Percentiles rank a stretch among this genome's conserved stretches.
phyloP scores from a whole-genome alignment of 2,888 invertebrate species.

The Plutella xylostella region DNA sequence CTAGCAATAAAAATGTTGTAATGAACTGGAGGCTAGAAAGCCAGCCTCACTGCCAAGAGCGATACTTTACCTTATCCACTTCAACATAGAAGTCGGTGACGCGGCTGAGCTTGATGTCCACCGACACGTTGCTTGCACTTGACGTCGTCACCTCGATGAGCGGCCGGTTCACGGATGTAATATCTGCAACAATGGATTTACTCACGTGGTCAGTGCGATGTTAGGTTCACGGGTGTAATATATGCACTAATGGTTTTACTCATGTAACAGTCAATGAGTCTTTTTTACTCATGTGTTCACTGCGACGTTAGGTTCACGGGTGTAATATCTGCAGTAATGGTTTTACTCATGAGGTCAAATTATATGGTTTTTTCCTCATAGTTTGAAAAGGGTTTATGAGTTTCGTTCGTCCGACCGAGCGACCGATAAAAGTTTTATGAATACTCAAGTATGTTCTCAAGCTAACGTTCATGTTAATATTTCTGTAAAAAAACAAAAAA shows the following conservation, averaged over 20 bases:
- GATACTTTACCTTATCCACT: constrained; percentile 26
- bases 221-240: background rate
- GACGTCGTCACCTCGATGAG: constrained; percentile 75
- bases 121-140: constrained; percentile 58
- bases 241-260: background rate
- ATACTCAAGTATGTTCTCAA: too few relatives aligned
- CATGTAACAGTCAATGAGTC: background rate
- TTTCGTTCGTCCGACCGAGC: too few relatives aligned
- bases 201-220: background rate
- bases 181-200: constrained; percentile 5
- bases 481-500: too few relatives aligned
- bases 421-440: too few relatives aligned
- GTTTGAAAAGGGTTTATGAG: too few relatives aligned
- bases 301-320: background rate
- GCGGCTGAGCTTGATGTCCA: constrained; percentile 64
- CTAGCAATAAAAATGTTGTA: background rate
- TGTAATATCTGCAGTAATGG: background rate
- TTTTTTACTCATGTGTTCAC: background rate
- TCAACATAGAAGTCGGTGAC: constrained; percentile 71
- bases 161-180: constrained; percentile 41
- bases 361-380: background rate
- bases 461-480: too few relatives aligned
- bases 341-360: background rate
- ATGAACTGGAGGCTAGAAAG: background rate
- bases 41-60: background rate